Percentiles rank a stretch among this genome's conserved stretches.
Conservation (phyloP, 2,797 vertebrate genomes). For the Pelodytes ibericus region DNA sequence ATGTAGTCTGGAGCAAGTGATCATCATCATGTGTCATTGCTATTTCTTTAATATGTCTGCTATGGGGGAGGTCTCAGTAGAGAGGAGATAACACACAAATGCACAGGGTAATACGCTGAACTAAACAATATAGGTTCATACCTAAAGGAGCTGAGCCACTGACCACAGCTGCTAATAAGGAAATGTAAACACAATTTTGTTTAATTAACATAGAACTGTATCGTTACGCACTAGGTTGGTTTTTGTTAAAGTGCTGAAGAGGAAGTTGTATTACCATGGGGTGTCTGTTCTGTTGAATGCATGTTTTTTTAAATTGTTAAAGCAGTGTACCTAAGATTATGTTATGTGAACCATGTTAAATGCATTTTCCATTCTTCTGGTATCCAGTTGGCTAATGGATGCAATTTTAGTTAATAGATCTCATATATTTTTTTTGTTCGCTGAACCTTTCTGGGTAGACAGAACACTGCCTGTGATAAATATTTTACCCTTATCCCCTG, state of each 20-base stretch:
- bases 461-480: background rate
- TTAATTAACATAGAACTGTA: background rate
- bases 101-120: background rate
- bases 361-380: too few relatives aligned
- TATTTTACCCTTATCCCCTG: background rate
- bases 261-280: background rate
- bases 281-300: background rate
- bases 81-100: background rate
- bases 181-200: background rate
- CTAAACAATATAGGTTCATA: background rate
- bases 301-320: background rate
- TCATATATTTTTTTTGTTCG: too few relatives aligned
- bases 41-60: conserved; percentile 33
- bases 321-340: too few relatives aligned
- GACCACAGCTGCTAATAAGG: background rate
- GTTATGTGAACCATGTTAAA: too few relatives aligned
- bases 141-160: background rate
- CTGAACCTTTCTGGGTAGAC: background rate
- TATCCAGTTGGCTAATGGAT: background rate
- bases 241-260: background rate
- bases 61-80: background rate
- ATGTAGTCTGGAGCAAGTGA: conserved; percentile 21
- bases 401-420: too few relatives aligned
- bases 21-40: conserved; percentile 38
- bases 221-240: background rate